These are phyloP conservation scores for Microdon myrmicae DNA, from an alignment of 2,888 invertebrate genomes.

Conservation along the genomic window DNA sequence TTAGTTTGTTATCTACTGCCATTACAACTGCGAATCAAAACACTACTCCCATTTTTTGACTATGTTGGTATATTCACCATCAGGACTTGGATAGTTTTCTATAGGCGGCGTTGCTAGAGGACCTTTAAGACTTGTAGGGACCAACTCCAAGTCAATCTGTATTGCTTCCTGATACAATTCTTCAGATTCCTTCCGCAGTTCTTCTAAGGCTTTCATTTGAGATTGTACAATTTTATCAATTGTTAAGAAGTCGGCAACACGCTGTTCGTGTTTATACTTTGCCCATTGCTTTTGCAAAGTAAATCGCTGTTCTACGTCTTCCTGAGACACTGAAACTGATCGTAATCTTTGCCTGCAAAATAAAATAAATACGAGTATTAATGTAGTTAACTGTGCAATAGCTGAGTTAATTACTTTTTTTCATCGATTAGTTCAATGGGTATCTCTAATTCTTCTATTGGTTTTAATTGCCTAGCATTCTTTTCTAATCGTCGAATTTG, in stretches of 20 bases:
- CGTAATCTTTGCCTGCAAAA: conserved; percentile 69
- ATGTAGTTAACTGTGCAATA: not conserved
- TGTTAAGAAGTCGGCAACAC: conserved; percentile 73
- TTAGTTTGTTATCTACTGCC: too few species aligned
- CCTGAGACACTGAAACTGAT: conserved; percentile 68
- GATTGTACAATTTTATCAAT: conserved; percentile 76
- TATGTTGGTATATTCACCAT: conserved; percentile 89
- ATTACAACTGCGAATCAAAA: not conserved
- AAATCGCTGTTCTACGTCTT: conserved; percentile 74
- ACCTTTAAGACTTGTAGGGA: conserved; percentile 78
- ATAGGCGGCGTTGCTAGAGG: conserved; percentile 87
- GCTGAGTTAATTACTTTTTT: conserved; percentile 67
- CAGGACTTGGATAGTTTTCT: conserved; percentile 81
- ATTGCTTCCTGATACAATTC: conserved; percentile 89
- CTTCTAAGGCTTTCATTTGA: conserved; percentile 82
- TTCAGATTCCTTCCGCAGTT: conserved; percentile 82
- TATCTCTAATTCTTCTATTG: conserved; percentile 87
- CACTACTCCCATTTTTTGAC: conserved; percentile 80
- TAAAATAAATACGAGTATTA: not conserved
- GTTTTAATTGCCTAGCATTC: conserved; percentile 85
- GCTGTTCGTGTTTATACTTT: conserved; percentile 74
- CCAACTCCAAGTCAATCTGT: conserved; percentile 76
- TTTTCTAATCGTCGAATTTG: conserved; percentile 85
- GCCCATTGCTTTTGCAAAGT: conserved; percentile 81
- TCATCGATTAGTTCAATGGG: conserved; percentile 75